Base-by-base conservation (phyloP, 2,888 invertebrate genomes). In the Drosophila koepferae region DNA sequence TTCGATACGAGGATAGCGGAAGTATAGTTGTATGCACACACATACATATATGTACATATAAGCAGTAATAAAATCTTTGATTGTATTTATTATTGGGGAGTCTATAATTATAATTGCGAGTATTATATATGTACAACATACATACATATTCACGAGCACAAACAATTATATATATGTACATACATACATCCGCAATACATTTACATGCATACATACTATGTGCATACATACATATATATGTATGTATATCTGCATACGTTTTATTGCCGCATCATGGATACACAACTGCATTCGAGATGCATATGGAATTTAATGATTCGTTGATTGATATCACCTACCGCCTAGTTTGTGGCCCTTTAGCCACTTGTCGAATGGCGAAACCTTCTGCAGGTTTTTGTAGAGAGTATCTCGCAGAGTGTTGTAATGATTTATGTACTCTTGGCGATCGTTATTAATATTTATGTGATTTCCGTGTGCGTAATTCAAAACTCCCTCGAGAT, bases 311-410 rank as follows among this genome's bases (percentile, higher is more conserved):
- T 1, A 23, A 7, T 46, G 9, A 2, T 2, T 40, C 9, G 7
- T 14, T 14, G 16, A 49, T 31, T 31, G 28, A 16, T 23, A 23
- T 34, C n/a, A 64, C 74, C 28, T 62, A 86, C 89, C 89, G 2
- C 69, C 72, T 16, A 89, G 49, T 23, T 61, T 69, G 56, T 67
- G 74, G 16, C 87, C 85, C 4, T 59, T 60, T 14, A 74, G 12
- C 59, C 76, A 60, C 16, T 69, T 74, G 3, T 41, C 58, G 6
- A 88, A 46, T 7, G 74, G 80, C 59, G 1, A 0, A 14, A 70
- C 66, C 3, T 20, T 3, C n/a, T 70, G 63, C 16, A 89, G 36
- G 2, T 40, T 41, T 0, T 51, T 54, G 54, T 83, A 81, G 16
- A 87, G 31, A 1, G 49, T 51, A 55, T 82, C 55, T 1, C 74